A percentile compares a stretch with the other conserved stretches of the same genome.
Conservation (phyloP, 2,113 vertebrate species). For the Narcine bancroftii region DNA sequence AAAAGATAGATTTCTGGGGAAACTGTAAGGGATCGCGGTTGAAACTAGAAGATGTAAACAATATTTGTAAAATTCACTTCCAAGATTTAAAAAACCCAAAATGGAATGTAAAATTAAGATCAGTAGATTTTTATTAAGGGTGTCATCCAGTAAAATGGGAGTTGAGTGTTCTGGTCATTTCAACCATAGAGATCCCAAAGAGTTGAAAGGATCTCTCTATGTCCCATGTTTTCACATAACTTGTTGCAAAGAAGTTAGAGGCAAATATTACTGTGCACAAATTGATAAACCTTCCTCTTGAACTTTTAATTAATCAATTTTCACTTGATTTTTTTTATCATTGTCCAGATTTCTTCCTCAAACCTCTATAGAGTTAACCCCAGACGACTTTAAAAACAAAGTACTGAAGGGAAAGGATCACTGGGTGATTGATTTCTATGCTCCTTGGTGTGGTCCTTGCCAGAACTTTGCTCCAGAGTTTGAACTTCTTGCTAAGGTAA, state of each 20-base stretch:
- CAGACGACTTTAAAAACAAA: constrained; percentile 73
- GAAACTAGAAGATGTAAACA: not conserved
- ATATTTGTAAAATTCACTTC: not conserved
- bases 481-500: constrained; percentile 82
- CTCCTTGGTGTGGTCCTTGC: constrained; percentile 95
- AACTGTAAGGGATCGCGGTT: not conserved
- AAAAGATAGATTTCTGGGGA: not conserved
- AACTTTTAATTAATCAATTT: not conserved
- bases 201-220: not conserved
- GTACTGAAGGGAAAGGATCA: constrained; percentile 76
- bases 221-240: not conserved
- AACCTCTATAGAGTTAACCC: constrained; percentile 71
- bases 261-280: not conserved
- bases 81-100: too few relatives aligned
- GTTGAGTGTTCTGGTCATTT: not conserved
- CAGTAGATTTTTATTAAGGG: not conserved
- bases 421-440: constrained; percentile 93
- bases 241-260: not conserved
- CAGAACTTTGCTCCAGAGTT: constrained; percentile 92
- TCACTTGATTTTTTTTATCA: constrained; percentile 15
- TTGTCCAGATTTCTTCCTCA: constrained; percentile 70
- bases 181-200: not conserved
- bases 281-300: not conserved
- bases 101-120: not conserved
- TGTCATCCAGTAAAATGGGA: not conserved